Evolutionary conservation across 2,113 vertebrate genomes (phyloP).

Genomic region (Arenaria interpres): DNA sequence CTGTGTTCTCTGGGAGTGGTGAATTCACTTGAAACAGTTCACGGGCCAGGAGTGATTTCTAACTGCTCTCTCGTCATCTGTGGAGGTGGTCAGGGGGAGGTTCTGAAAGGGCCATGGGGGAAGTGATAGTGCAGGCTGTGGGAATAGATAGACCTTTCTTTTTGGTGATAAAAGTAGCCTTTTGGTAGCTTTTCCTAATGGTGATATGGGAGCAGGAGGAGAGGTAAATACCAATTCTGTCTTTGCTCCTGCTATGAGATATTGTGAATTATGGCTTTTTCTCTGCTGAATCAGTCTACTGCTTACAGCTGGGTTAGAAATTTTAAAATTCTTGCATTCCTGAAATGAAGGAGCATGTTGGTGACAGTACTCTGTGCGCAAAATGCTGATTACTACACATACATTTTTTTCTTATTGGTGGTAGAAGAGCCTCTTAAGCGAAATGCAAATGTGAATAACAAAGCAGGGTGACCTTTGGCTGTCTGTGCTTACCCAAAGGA

Average conservation of each 20-base stretch:
- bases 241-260: not conserved
- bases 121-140: not conserved
- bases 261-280: not conserved
- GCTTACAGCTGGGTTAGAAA: not conserved
- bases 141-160: not conserved
- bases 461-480: not conserved
- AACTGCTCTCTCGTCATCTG: rapidly evolving
- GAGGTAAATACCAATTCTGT: not conserved
- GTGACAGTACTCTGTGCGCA: not conserved
- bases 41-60: not conserved
- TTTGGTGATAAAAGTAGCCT: not conserved
- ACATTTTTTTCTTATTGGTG: not conserved
- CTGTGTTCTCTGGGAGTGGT: rapidly evolving
- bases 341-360: not conserved
- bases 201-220: not conserved
- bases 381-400: not conserved
- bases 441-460: not conserved
- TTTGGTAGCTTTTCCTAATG: not conserved
- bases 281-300: not conserved
- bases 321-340: not conserved
- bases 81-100: not conserved
- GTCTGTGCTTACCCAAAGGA: not conserved
- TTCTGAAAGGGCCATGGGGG: not conserved
- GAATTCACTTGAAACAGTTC: not conserved
- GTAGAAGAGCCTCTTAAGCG: not conserved